Conservation (phyloP, 2,113 vertebrate genomes). For the Limanda limanda region DNA sequence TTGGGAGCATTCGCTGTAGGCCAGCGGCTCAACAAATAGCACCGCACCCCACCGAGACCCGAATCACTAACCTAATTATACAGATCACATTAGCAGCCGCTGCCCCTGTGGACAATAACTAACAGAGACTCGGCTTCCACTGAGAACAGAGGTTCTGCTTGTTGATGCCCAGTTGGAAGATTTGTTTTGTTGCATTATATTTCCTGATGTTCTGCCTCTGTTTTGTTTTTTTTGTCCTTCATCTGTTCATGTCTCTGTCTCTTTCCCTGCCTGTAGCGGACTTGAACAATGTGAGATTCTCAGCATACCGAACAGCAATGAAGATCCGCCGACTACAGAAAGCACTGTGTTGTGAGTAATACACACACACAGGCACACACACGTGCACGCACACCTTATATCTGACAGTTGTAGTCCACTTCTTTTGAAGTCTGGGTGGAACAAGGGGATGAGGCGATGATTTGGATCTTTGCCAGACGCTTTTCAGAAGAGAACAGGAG, state of each 20-base stretch:
- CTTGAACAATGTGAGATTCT: constrained; percentile 98
- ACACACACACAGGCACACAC: constrained; percentile 22
- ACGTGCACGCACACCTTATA: constrained; percentile 23
- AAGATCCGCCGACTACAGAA: constrained; percentile 98
- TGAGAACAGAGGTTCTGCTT: too few species aligned
- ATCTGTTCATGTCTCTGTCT: background rate
- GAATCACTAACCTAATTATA: constrained; percentile 65
- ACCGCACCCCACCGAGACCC: constrained; percentile 39
- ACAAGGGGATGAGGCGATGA: constrained; percentile 42
- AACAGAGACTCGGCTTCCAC: constrained; percentile 12
- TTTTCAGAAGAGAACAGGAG: background rate
- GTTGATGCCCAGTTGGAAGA: constrained; percentile 2
- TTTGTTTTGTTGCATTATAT: constrained; percentile 19
- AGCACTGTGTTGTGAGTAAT: constrained; percentile 93
- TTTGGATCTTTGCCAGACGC: constrained; percentile 61
- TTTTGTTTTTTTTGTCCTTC: constrained; percentile 25
- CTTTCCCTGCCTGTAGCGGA: constrained; percentile 84
- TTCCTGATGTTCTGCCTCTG: constrained; percentile 24
- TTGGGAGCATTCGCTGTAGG: constrained; percentile 57
- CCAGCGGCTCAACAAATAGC: constrained; percentile 67
- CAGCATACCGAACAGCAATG: constrained; percentile 97
- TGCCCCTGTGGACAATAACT: constrained; percentile 46
- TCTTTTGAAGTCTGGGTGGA: constrained; percentile 52
- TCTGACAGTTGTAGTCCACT: constrained; percentile 20
- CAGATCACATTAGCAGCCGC: constrained; percentile 32